phyloP scores from a whole-genome alignment of 2,797 vertebrate genomes.

The Galago senegalensis region DNA sequence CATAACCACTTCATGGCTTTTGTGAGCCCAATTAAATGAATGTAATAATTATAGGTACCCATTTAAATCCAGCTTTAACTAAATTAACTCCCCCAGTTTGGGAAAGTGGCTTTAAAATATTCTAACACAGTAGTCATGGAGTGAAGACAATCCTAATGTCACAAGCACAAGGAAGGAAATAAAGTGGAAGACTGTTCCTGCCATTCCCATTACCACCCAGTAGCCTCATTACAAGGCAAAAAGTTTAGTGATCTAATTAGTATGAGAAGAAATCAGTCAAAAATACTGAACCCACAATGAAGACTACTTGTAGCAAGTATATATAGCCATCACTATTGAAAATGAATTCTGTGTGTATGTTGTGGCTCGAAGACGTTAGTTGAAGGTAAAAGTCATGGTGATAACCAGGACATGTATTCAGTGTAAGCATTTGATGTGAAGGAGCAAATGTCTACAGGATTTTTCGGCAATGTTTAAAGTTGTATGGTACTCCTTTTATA shows the following conservation, averaged over 20 bases:
- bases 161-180: not conserved
- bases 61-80: constrained; percentile 34
- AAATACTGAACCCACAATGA: not conserved
- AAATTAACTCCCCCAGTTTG: not conserved
- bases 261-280: constrained; percentile 41
- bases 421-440: not conserved
- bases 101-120: constrained; percentile 35
- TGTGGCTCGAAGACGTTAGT: not conserved
- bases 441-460: not conserved
- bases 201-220: not conserved
- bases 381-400: not conserved
- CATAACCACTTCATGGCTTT: not conserved
- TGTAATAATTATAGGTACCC: not conserved
- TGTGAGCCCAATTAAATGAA: constrained; percentile 2
- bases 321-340: not conserved
- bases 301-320: not conserved
- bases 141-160: not conserved
- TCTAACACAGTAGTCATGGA: not conserved
- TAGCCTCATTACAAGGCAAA: not conserved
- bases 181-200: not conserved
- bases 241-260: not conserved
- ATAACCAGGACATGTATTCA: not conserved
- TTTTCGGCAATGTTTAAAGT: not conserved
- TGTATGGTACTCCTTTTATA: not conserved
- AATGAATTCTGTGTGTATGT: not conserved